Conservation (phyloP, 1,140 invertebrate genomes). For the Teleopsis dalmanni region DNA sequence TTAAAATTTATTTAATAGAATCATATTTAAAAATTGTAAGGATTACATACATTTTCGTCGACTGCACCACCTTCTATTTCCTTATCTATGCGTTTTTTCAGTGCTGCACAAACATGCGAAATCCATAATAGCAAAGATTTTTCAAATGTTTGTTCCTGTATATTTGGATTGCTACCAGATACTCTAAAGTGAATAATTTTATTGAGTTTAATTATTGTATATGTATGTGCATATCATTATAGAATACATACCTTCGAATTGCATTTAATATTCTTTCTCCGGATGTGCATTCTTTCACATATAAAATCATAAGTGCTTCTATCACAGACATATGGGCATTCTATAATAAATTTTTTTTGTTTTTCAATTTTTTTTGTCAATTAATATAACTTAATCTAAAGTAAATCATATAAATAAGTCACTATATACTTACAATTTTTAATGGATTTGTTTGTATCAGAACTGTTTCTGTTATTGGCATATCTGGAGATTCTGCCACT, state of each 20-base stretch:
- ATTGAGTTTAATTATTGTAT: constrained; percentile 23
- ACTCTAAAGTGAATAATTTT: constrained; percentile 23
- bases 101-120: constrained; percentile 72
- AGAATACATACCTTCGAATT: constrained; percentile 60
- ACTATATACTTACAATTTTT: constrained; percentile 67
- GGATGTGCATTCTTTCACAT: constrained; percentile 87
- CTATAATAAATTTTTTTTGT: constrained; percentile 46
- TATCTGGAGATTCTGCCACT: constrained; percentile 74
- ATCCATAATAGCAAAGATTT: constrained; percentile 87
- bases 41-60: constrained; percentile 33
- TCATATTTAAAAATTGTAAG: background rate
- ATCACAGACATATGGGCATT: constrained; percentile 93
- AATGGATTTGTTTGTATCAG: constrained; percentile 93
- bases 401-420: background rate
- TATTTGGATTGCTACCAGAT: constrained; percentile 43
- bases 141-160: constrained; percentile 65
- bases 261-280: constrained; percentile 80
- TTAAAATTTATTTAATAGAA: background rate
- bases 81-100: constrained; percentile 56
- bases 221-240: constrained; percentile 22
- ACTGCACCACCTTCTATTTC: constrained; percentile 41
- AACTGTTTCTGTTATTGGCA: constrained; percentile 88
- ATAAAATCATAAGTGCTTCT: constrained; percentile 92
- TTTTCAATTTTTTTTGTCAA: background rate
- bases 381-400: background rate